A percentile compares a stretch with the other conserved stretches of the same genome.
Evolutionary conservation across 2,797 vertebrate species (phyloP).

Genomic region (Scarus forsteni): DNA sequence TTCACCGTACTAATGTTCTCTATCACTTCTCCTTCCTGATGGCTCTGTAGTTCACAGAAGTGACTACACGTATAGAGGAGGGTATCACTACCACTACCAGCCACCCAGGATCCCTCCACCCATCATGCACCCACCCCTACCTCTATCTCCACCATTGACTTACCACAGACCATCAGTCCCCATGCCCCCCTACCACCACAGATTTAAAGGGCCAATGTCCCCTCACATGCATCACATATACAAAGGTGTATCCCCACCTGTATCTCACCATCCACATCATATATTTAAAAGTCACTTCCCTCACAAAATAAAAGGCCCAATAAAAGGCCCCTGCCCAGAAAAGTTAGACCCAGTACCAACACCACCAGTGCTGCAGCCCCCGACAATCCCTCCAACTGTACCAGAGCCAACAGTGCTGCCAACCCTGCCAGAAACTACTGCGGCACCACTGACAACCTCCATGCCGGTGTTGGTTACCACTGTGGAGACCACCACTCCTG

Average conservation of each 20-base stretch:
- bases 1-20: constrained; percentile 77
- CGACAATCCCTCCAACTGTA: constrained; percentile 33
- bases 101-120: constrained; percentile 77
- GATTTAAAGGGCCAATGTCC: constrained; percentile 61
- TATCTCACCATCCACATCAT: constrained; percentile 60
- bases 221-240: constrained; percentile 62
- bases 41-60: constrained; percentile 81
- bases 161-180: constrained; percentile 71
- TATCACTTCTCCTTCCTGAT: constrained; percentile 80
- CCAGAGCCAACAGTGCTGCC: constrained; percentile 41
- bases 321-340: constrained; percentile 60
- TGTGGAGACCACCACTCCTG: constrained; percentile 60
- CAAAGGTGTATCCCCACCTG: constrained; percentile 64
- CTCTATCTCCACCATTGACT: constrained; percentile 72
- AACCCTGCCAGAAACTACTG: constrained; percentile 53
- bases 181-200: constrained; percentile 64
- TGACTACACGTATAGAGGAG: constrained; percentile 85
- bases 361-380: constrained; percentile 42
- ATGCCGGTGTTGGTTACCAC: constrained; percentile 56
- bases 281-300: constrained; percentile 53
- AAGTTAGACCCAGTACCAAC: constrained; percentile 46
- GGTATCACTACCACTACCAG: constrained; percentile 82
- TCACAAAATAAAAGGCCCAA: constrained; percentile 64
- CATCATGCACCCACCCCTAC: constrained; percentile 72
- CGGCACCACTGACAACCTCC: constrained; percentile 44